These are phyloP conservation scores for Accipiter virgatus DNA, from an alignment of 2,113 vertebrate genomes.

Conservation along the genomic window DNA sequence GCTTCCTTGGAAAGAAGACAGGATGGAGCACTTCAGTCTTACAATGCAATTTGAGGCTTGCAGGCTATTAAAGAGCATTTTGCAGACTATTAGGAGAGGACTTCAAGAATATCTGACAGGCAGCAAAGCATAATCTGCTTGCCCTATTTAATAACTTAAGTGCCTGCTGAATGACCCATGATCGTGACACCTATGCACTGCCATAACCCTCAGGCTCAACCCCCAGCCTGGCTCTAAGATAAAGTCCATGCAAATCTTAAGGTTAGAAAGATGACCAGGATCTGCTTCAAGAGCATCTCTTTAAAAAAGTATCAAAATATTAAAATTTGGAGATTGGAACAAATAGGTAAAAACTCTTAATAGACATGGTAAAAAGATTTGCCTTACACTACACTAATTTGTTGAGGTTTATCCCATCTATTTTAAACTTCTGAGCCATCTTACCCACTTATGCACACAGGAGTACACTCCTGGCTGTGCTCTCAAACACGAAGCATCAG, in stretches of 20 bases:
- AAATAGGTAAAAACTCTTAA: not conserved
- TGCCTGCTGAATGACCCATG: not conserved
- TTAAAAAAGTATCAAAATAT: not conserved
- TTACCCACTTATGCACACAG: not conserved
- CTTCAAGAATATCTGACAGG: not conserved
- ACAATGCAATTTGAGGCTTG: not conserved
- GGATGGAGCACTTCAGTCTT: not conserved
- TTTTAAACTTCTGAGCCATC: not conserved
- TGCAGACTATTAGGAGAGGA: not conserved
- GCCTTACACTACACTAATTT: not conserved
- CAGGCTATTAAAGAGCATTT: not conserved
- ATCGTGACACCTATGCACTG: not conserved
- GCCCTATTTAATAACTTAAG: not conserved
- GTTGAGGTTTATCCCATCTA: not conserved
- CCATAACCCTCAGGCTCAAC: not conserved
- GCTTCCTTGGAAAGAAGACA: not conserved
- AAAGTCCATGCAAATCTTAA: not conserved
- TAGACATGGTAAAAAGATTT: not conserved
- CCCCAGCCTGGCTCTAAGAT: not conserved
- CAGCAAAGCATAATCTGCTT: not conserved
- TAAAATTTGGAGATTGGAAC: not conserved
- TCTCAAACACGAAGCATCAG: not conserved
- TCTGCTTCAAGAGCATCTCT: not conserved
- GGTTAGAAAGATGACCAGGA: not conserved
- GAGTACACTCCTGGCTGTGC: not conserved